phyloP scores from a whole-genome alignment of 2,888 invertebrate species.

The Geotrupes spiniger region DNA sequence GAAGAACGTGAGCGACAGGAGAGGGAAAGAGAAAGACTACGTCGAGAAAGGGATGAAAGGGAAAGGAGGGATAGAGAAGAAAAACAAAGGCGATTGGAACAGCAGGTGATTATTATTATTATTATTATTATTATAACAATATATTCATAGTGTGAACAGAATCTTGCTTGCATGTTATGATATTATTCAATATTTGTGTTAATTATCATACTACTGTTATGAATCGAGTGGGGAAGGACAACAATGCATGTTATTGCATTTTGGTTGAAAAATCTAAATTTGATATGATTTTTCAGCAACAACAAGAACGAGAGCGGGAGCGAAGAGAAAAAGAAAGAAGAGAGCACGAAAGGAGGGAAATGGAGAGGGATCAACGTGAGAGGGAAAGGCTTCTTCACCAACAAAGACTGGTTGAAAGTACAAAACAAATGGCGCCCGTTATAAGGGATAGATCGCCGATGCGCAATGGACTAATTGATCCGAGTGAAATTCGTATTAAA shows the following conservation, averaged over 20 bases:
- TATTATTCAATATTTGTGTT: too few relatives aligned
- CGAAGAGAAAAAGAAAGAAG: constrained; percentile 53
- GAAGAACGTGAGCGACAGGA: constrained; percentile 61
- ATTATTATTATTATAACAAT: too few relatives aligned
- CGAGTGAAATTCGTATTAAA: constrained; percentile 59
- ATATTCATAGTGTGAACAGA: constrained; percentile 3
- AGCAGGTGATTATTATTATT: too few relatives aligned
- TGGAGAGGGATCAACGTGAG: constrained; percentile 59
- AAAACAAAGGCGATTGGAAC: constrained; percentile 49
- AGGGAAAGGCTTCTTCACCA: constrained; percentile 61
- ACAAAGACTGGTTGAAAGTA: constrained; percentile 53
- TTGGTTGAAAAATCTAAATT: too few relatives aligned
- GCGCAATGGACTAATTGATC: constrained; percentile 61
- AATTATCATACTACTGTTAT: too few relatives aligned
- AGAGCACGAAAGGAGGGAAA: constrained; percentile 55
- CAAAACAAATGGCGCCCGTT: constrained; percentile 50
- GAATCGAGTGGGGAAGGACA: too few relatives aligned
- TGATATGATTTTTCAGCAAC: constrained; percentile 33
- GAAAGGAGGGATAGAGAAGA: constrained; percentile 58
- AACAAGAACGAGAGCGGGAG: constrained; percentile 50
- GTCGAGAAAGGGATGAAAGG: constrained; percentile 58
- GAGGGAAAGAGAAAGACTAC: constrained; percentile 56
- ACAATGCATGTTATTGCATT: too few relatives aligned
- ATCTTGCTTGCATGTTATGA: constrained; percentile 15
- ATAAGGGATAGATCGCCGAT: constrained; percentile 71